phyloP scores from a whole-genome alignment of 2,888 invertebrate genomes.

The Labia minor region DNA sequence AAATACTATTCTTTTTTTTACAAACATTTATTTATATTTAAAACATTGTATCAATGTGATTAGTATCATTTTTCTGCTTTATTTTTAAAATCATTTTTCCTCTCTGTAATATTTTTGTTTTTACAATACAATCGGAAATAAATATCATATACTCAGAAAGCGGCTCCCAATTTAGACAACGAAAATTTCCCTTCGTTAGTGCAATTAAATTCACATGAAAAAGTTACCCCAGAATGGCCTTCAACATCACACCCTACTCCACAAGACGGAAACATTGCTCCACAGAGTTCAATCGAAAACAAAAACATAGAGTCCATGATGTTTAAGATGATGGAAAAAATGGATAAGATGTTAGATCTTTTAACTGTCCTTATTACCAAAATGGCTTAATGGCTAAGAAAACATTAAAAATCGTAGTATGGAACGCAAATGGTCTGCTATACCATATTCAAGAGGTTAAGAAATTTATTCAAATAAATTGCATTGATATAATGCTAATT shows the following conservation, averaged over 20 bases:
- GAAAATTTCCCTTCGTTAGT: background rate
- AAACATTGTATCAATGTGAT: too few species aligned
- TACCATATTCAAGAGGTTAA: background rate
- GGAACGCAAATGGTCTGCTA: slow-evolving; percentile 18
- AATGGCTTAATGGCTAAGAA: slow-evolving; percentile 8
- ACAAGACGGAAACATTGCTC: background rate
- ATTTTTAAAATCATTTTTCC: too few species aligned
- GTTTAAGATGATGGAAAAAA: too few species aligned
- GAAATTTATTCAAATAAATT: background rate
- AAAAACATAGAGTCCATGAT: too few species aligned
- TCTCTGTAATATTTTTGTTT: too few species aligned
- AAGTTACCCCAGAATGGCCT: background rate
- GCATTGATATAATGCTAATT: slow-evolving; percentile 15
- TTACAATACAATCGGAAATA: too few species aligned
- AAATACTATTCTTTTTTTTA: too few species aligned
- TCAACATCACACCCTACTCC: background rate
- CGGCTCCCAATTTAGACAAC: background rate
- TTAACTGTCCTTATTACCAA: too few species aligned
- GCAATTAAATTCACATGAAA: slow-evolving; percentile 3
- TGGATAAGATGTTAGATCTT: too few species aligned
- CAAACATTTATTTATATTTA: too few species aligned
- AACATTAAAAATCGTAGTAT: slow-evolving; percentile 14
- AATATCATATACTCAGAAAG: background rate
- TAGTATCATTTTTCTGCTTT: too few species aligned
- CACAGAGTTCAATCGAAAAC: too few species aligned